Conservation (phyloP, 1,140 invertebrate species). For the Aphidius ervi region DNA sequence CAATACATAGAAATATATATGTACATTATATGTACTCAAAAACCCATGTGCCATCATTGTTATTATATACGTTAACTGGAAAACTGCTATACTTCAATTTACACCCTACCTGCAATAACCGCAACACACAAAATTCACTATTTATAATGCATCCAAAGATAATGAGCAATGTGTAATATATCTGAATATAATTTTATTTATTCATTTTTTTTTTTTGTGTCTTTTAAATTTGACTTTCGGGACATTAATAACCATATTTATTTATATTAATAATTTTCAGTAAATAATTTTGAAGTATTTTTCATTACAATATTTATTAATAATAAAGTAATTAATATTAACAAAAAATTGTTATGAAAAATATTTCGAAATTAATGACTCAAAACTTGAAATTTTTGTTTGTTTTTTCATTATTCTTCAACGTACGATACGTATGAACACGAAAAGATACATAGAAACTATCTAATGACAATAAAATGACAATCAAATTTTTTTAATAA, state of each 20-base stretch:
- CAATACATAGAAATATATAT: conserved; percentile 28
- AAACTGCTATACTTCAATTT: conserved; percentile 10
- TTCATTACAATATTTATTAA: too few species aligned
- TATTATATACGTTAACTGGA: conserved; percentile 43
- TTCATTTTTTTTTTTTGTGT: not conserved
- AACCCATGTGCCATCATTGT: conserved; percentile 29
- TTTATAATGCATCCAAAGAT: conserved; percentile 48
- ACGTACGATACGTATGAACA: too few species aligned
- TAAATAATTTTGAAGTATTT: too few species aligned
- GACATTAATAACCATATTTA: not conserved
- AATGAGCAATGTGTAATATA: conserved; percentile 53
- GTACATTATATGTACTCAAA: not conserved
- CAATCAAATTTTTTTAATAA: too few species aligned
- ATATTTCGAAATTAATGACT: too few species aligned
- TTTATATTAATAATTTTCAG: not conserved
- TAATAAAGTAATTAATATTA: too few species aligned
- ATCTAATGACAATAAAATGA: too few species aligned
- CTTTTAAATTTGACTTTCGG: not conserved
- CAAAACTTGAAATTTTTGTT: too few species aligned
- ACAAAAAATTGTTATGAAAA: too few species aligned
- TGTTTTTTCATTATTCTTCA: too few species aligned
- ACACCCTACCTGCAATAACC: conserved; percentile 36
- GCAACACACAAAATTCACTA: conserved; percentile 31
- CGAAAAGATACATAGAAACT: too few species aligned
- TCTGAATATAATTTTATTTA: conserved; percentile 38